Evolutionary conservation across 64 coral and sea anemone species (phyloP).

Genomic region (Anthopleura sola): DNA sequence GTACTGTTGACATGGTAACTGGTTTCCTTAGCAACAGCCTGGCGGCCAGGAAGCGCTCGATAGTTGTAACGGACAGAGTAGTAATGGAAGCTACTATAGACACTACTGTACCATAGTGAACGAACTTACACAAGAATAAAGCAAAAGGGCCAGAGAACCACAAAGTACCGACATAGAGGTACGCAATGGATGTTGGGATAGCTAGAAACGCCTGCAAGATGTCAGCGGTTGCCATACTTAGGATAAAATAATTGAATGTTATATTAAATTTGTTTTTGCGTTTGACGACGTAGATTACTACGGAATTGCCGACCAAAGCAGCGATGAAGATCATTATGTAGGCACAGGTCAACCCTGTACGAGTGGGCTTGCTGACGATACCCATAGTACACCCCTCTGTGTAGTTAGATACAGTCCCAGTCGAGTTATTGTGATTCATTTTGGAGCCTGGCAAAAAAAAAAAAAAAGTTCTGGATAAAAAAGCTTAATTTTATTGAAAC

Average conservation of each 20-base stretch:
- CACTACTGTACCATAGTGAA: slow-evolving; percentile 25
- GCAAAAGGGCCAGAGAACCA: slow-evolving; percentile 61
- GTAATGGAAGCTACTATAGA: slow-evolving; percentile 29
- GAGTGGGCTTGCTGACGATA: neutral
- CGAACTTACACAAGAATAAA: slow-evolving; percentile 43
- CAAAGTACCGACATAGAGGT: neutral
- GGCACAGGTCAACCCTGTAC: slow-evolving; percentile 21
- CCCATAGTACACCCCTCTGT: neutral
- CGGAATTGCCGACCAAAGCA: slow-evolving; percentile 34
- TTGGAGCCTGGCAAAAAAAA: neutral
- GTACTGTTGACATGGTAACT: slow-evolving; percentile 22
- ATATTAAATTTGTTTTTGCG: slow-evolving; percentile 18
- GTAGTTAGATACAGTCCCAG: neutral
- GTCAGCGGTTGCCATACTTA: slow-evolving; percentile 47
- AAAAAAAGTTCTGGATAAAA: no score
- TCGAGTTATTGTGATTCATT: neutral
- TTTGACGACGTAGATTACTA: slow-evolving; percentile 37
- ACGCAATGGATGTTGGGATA: neutral
- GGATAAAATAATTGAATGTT: slow-evolving; percentile 58
- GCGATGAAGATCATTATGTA: slow-evolving; percentile 24
- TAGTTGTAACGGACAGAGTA: slow-evolving; percentile 43
- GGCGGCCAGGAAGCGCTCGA: slow-evolving; percentile 54
- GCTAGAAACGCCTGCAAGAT: slow-evolving; percentile 24
- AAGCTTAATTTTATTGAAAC: no score
- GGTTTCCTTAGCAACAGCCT: slow-evolving; percentile 47